Percentiles rank a stretch among this genome's conserved stretches.
Evolutionary conservation across 53 echinoderm and acorn worm genomes (phyloP).

Genomic region (Temnopleurus reevesii): DNA sequence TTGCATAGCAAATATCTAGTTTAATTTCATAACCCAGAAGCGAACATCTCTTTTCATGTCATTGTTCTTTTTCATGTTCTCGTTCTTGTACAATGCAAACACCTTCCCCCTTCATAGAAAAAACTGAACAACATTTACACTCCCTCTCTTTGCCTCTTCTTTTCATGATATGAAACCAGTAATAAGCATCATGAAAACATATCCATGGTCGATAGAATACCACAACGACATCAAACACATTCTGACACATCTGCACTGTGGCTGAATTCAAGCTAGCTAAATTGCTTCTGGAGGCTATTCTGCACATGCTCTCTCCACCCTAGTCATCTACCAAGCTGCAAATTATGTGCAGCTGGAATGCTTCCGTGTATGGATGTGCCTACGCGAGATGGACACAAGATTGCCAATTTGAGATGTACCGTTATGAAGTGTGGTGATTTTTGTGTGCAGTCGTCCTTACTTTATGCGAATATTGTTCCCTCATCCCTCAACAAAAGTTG

Average conservation of each 20-base stretch:
- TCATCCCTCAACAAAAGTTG: no score
- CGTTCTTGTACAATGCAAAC: no score
- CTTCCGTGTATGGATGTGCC: background rate
- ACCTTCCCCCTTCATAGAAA: no score
- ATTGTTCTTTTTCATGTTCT: no score
- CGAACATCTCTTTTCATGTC: no score
- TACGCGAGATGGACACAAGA: background rate
- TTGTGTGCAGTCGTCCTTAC: no score
- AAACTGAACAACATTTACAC: background rate
- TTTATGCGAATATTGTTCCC: no score
- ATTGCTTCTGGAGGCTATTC: slow-evolving; percentile 34
- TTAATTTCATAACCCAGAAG: no score
- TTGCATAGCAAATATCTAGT: no score
- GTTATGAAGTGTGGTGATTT: background rate
- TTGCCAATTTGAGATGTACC: background rate
- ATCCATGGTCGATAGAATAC: background rate
- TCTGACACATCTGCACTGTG: slow-evolving; percentile 32
- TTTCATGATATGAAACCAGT: background rate
- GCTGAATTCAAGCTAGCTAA: slow-evolving; percentile 31
- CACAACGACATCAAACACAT: slow-evolving; percentile 9
- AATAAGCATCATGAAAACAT: background rate
- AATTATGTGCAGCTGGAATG: slow-evolving; percentile 44
- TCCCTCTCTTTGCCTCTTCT: background rate
- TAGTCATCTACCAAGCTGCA: slow-evolving; percentile 12
- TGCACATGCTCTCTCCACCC: background rate